Evolutionary conservation across 2,888 invertebrate genomes (phyloP).

Genomic region (Epinotia brunnichana): DNA sequence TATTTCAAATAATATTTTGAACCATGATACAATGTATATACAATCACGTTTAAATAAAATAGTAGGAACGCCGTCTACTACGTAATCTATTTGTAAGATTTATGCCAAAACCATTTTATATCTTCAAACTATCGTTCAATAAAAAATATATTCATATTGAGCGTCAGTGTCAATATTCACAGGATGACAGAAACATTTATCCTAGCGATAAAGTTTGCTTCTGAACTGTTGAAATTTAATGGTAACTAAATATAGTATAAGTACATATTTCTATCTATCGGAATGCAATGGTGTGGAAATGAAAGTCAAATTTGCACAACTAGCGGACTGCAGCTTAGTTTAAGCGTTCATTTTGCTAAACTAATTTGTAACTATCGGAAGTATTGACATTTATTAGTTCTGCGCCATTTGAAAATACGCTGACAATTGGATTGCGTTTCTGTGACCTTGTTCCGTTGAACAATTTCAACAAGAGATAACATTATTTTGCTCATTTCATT

Average conservation of each 20-base stretch:
- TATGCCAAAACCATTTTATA: too few species aligned
- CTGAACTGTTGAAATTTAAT: neutral
- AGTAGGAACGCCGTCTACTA: too few species aligned
- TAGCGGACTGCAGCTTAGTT: conserved; percentile 12
- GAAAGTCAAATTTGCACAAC: neutral
- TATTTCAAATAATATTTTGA: too few species aligned
- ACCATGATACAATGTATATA: too few species aligned
- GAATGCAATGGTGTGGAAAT: neutral
- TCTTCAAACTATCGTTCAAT: too few species aligned
- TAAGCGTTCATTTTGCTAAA: conserved; percentile 20
- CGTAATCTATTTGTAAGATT: too few species aligned
- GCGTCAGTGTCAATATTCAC: too few species aligned
- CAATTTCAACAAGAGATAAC: conserved; percentile 4
- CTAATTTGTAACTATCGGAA: conserved; percentile 27
- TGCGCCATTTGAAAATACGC: conserved; percentile 27
- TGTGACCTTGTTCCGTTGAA: conserved; percentile 16
- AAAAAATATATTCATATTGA: too few species aligned
- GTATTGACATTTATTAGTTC: conserved; percentile 40
- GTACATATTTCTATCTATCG: neutral
- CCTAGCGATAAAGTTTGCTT: neutral
- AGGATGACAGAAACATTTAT: too few species aligned
- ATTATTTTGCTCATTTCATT: conserved; percentile 11
- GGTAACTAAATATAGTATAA: too few species aligned
- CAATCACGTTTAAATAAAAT: too few species aligned
- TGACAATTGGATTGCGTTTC: conserved; percentile 37